These are phyloP conservation scores for Macrotis lagotis DNA, from an alignment of 2,113 vertebrate genomes.

Conservation along the genomic window DNA sequence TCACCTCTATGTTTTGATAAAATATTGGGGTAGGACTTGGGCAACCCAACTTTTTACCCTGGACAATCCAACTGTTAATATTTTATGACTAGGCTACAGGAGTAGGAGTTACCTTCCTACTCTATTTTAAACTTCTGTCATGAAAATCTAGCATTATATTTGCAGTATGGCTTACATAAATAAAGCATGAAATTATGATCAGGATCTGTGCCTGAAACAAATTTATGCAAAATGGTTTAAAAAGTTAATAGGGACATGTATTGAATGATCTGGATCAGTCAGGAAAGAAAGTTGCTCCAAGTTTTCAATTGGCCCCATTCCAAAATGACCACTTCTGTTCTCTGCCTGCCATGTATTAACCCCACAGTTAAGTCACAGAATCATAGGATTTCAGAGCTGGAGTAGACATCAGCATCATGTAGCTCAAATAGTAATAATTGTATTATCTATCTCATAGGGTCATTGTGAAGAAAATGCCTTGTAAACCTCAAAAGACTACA, in stretches of 20 bases:
- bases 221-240: conserved; percentile 12
- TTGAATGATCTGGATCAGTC: background rate
- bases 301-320: background rate
- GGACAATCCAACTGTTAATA: background rate
- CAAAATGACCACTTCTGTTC: background rate
- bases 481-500: too few species aligned
- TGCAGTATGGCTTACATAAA: background rate
- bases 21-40: background rate
- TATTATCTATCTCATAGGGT: too few species aligned
- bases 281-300: background rate
- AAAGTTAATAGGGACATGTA: background rate
- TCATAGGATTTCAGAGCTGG: background rate
- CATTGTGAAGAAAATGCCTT: too few species aligned
- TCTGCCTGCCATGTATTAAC: background rate
- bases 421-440: too few species aligned
- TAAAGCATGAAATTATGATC: background rate
- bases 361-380: background rate
- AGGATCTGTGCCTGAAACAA: conserved; percentile 4
- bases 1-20: background rate
- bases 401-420: background rate
- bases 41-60: background rate
- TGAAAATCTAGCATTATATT: background rate
- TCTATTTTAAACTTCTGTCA: background rate
- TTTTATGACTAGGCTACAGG: background rate
- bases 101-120: background rate